phyloP scores from a whole-genome alignment of 2,113 vertebrate species.

The Bufo gargarizans region DNA sequence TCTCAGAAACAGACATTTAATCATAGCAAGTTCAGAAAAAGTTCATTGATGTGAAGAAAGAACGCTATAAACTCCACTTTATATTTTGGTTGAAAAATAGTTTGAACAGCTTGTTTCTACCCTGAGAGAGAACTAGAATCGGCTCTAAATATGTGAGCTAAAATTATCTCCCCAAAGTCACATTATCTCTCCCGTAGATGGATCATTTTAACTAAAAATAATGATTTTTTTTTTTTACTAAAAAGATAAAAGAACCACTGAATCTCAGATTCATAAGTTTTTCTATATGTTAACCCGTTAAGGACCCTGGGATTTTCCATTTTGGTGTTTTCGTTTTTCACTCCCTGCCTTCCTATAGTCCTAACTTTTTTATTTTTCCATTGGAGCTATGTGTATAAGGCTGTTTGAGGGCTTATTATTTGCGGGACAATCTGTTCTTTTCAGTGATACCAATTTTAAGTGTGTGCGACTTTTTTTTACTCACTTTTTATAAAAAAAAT shows the following conservation, averaged over 20 bases:
- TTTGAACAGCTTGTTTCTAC: slow-evolving; percentile 13
- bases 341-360: too few relatives aligned
- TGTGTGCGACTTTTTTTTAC: too few relatives aligned
- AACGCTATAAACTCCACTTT: background rate
- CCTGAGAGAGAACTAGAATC: background rate
- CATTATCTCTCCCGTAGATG: background rate
- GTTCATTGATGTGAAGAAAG: slow-evolving; percentile 13
- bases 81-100: background rate
- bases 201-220: background rate
- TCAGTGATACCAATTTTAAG: too few relatives aligned
- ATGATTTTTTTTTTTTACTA: background rate
- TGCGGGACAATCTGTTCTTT: too few relatives aligned
- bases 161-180: background rate
- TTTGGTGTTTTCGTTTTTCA: too few relatives aligned
- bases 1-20: slow-evolving; percentile 46
- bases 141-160: background rate
- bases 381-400: too few relatives aligned
- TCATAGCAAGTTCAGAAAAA: slow-evolving; percentile 40
- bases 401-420: too few relatives aligned
- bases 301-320: too few relatives aligned
- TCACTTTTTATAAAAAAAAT: too few relatives aligned
- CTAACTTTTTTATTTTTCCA: too few relatives aligned
- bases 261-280: too few relatives aligned
- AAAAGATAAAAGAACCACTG: background rate
- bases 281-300: too few relatives aligned